Conservation (phyloP, 1,140 invertebrate species). For the Lepidurus packardi region DNA sequence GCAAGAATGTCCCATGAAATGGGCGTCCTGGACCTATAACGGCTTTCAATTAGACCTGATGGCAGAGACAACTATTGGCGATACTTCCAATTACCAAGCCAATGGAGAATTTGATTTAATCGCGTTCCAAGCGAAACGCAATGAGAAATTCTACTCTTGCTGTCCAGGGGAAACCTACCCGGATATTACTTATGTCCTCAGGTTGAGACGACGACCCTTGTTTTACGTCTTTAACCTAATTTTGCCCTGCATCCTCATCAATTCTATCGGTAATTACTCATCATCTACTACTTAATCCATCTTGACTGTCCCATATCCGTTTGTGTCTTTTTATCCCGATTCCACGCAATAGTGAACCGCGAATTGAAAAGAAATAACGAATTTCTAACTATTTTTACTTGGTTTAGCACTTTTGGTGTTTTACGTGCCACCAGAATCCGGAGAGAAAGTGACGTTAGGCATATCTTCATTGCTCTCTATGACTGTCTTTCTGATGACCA, state of each 20-base stretch:
- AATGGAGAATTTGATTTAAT: conserved; percentile 74
- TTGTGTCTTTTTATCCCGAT: no score
- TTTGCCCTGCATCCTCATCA: conserved; percentile 82
- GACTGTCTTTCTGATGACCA: conserved; percentile 91
- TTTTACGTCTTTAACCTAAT: conserved; percentile 90
- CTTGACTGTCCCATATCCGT: no score
- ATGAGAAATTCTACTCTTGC: conserved; percentile 65
- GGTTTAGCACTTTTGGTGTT: conserved; percentile 74
- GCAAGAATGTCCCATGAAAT: conserved; percentile 85
- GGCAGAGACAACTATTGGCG: conserved; percentile 64
- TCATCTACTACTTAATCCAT: not conserved
- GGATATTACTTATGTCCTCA: conserved; percentile 52
- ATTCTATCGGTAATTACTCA: conserved; percentile 62
- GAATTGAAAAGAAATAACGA: no score
- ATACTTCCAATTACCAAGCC: conserved; percentile 68
- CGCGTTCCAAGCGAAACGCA: conserved; percentile 61
- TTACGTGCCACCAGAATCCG: conserved; percentile 85
- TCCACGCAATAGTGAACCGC: no score
- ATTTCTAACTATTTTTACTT: no score
- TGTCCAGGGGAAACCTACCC: conserved; percentile 55
- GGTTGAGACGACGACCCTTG: conserved; percentile 68
- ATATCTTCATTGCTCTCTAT: conserved; percentile 85
- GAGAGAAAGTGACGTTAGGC: conserved; percentile 79
- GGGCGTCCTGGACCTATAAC: conserved; percentile 95
- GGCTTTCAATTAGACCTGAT: conserved; percentile 75